Conservation (phyloP, 1,140 invertebrate species). For the Drosophila sechellia region DNA sequence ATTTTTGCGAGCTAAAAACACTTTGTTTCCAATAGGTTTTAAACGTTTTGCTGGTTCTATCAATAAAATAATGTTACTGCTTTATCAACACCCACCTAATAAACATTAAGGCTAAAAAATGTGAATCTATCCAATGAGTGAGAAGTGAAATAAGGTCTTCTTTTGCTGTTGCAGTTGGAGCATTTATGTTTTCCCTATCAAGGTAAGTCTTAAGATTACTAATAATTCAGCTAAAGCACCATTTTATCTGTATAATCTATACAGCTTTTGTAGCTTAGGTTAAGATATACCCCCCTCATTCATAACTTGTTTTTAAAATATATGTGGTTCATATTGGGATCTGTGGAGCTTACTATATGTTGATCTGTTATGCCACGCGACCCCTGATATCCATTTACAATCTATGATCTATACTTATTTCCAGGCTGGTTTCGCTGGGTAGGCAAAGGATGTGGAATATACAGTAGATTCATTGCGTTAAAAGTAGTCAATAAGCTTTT, state of each 20-base stretch:
- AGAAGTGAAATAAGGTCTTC: slow-evolving; percentile 39
- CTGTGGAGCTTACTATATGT: background rate
- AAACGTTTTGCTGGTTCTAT: slow-evolving; percentile 26
- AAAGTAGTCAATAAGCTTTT: slow-evolving; percentile 74
- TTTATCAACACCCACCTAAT: slow-evolving; percentile 2
- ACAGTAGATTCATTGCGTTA: slow-evolving; percentile 25
- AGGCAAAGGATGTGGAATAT: slow-evolving; percentile 25
- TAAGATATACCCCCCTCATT: slow-evolving; percentile 46
- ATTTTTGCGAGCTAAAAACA: slow-evolving; percentile 51
- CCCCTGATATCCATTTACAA: slow-evolving; percentile 39
- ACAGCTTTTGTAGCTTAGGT: slow-evolving; percentile 71
- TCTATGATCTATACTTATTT: slow-evolving; percentile 17
- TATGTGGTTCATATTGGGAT: slow-evolving; percentile 4
- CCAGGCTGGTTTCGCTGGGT: slow-evolving; percentile 16
- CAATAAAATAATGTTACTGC: slow-evolving; percentile 24
- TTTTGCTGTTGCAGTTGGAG: slow-evolving; percentile 29
- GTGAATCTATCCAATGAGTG: slow-evolving; percentile 42
- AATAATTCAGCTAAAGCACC: slow-evolving; percentile 84
- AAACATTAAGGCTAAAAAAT: slow-evolving; percentile 34
- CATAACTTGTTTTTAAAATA: slow-evolving; percentile 42
- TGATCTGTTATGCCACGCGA: background rate
- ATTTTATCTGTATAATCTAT: slow-evolving; percentile 70
- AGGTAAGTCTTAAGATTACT: slow-evolving; percentile 71
- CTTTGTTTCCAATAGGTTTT: slow-evolving; percentile 27
- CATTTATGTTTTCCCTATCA: slow-evolving; percentile 38